Conservation (phyloP, 2,888 invertebrate species). For the Notodonta dromedarius region DNA sequence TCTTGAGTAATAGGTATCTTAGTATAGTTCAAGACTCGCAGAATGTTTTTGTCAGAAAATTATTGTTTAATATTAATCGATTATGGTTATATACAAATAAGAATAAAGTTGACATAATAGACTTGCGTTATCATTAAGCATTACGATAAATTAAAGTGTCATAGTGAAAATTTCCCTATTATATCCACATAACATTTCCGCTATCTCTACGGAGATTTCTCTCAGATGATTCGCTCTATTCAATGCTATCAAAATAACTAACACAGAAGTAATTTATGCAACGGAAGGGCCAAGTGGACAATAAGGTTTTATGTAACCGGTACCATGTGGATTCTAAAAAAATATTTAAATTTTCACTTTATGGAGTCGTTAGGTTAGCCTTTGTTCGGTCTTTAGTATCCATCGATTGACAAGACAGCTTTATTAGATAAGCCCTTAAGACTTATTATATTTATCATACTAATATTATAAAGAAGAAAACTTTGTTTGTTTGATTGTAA, state of each 20-base stretch:
- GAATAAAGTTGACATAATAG: not conserved
- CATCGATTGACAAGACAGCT: not conserved
- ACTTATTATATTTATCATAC: too few relatives aligned
- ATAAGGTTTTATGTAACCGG: conserved; percentile 2
- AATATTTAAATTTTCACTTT: not conserved
- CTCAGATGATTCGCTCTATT: conserved; percentile 56
- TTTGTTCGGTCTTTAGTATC: not conserved
- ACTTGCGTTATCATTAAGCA: conserved; percentile 24
- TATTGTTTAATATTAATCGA: too few relatives aligned
- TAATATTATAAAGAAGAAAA: too few relatives aligned
- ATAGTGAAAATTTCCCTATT: conserved; percentile 55
- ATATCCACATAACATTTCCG: conserved; percentile 56
- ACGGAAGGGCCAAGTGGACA: conserved; percentile 20
- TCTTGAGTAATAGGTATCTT: too few relatives aligned
- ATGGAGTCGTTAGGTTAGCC: not conserved
- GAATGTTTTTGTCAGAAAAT: too few relatives aligned
- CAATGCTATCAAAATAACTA: conserved; percentile 48
- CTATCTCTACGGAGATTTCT: conserved; percentile 36
- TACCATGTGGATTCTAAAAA: not conserved
- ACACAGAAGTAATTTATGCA: conserved; percentile 36
- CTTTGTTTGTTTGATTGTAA: too few relatives aligned
- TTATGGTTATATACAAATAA: too few relatives aligned
- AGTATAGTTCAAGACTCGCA: too few relatives aligned
- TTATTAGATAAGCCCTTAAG: too few relatives aligned
- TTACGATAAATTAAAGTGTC: conserved; percentile 46